A percentile compares a stretch with the other conserved stretches of the same genome.
Evolutionary conservation across 2,797 vertebrate genomes (phyloP).

Genomic region (Poeciliopsis paucimaculata): DNA sequence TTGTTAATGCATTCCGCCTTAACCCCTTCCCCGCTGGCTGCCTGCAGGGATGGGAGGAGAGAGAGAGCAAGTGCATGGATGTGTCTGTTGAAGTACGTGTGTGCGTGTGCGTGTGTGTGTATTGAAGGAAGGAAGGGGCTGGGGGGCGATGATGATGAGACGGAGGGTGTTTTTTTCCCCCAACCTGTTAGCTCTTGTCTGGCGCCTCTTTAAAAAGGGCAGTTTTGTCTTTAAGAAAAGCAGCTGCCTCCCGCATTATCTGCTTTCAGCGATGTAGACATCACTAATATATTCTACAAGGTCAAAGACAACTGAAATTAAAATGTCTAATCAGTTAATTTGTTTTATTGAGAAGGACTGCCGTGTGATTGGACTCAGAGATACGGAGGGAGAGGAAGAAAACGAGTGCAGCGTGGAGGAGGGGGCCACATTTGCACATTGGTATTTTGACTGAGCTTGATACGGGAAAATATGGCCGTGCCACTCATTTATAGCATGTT

Average conservation of each 20-base stretch:
- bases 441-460: constrained; percentile 82
- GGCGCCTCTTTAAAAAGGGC: constrained; percentile 74
- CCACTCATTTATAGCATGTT: constrained; percentile 81
- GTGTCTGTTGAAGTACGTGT: not conserved
- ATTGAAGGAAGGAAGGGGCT: constrained; percentile 18
- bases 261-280: constrained; percentile 79
- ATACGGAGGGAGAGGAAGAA: constrained; percentile 54
- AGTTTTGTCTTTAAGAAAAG: constrained; percentile 80
- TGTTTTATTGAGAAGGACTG: constrained; percentile 87
- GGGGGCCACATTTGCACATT: constrained; percentile 74
- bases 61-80: not conserved
- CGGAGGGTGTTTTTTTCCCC: constrained; percentile 66
- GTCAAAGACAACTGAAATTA: constrained; percentile 89
- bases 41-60: constrained; percentile 69
- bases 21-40: constrained; percentile 81
- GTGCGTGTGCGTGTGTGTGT: constrained; percentile 17
- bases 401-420: constrained; percentile 42
- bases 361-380: constrained; percentile 82
- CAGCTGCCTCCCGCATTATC: constrained; percentile 79
- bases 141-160: constrained; percentile 31
- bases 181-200: constrained; percentile 80
- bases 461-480: constrained; percentile 76
- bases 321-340: constrained; percentile 90
- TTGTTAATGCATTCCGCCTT: constrained; percentile 99
- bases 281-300: constrained; percentile 86